Conservation (phyloP, 53 echinoderm and acorn worm species). For the Paracentrotus lividus region DNA sequence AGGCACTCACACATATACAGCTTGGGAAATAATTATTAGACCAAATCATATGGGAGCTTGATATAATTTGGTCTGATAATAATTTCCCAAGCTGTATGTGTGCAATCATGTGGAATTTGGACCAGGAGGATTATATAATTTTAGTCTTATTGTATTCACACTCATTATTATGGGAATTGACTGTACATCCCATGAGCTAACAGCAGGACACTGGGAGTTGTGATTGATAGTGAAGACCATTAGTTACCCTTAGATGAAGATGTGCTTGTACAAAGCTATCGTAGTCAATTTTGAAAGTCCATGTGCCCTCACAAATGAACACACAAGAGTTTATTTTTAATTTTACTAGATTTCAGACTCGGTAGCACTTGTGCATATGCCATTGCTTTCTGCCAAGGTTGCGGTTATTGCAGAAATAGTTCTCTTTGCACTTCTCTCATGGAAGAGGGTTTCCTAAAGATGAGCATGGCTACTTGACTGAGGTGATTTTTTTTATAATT, state of each 20-base stretch:
- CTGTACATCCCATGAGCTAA: no score
- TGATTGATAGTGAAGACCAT: not conserved
- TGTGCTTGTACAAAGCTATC: not conserved
- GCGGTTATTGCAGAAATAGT: not conserved
- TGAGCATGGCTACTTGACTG: not conserved
- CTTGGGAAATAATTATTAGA: not conserved
- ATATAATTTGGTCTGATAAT: no score
- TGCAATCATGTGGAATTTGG: no score
- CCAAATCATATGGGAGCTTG: no score
- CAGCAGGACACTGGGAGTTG: not conserved
- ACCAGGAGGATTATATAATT: no score
- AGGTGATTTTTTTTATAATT: not conserved
- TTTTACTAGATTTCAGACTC: not conserved
- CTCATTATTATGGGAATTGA: no score
- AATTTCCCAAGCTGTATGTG: no score
- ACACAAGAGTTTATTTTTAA: not conserved
- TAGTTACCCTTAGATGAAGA: not conserved
- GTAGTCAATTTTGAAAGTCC: not conserved
- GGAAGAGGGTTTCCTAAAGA: not conserved
- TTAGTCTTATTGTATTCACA: no score
- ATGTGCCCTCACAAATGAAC: not conserved
- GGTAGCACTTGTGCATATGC: not conserved
- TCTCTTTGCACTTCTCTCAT: not conserved
- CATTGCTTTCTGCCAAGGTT: no score
- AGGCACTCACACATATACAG: not conserved